phyloP scores from a whole-genome alignment of 2,797 vertebrate genomes.

The Podargus strigoides region DNA sequence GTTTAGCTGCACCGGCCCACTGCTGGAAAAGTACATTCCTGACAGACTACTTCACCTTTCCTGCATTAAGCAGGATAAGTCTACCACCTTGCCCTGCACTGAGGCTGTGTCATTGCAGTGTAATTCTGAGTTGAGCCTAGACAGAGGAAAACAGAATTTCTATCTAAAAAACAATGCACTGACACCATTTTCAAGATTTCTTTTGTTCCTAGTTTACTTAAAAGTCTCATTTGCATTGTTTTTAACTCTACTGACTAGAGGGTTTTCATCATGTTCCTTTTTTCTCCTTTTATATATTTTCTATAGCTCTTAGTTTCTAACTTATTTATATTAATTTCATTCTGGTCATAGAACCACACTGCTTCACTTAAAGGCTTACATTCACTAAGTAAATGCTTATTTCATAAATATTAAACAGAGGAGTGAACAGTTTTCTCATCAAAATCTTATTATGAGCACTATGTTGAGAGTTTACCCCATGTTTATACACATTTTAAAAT shows the following conservation, averaged over 20 bases:
- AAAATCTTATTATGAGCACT: conserved; percentile 16
- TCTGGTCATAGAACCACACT: not conserved
- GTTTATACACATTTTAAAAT: conserved; percentile 44
- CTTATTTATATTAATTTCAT: not conserved
- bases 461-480: not conserved
- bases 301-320: not conserved
- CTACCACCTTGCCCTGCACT: not conserved
- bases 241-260: not conserved
- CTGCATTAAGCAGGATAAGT: not conserved
- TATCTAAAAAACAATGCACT: not conserved
- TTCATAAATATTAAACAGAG: conserved; percentile 58
- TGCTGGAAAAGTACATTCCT: not conserved
- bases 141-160: not conserved
- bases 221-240: conserved; percentile 17
- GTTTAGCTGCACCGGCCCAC: not conserved
- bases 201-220: not conserved
- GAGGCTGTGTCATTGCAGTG: not conserved
- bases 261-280: not conserved
- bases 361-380: conserved; percentile 19
- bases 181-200: not conserved
- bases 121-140: not conserved
- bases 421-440: conserved; percentile 26
- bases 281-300: not conserved
- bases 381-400: conserved; percentile 24
- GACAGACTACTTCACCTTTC: not conserved